Base-by-base conservation (phyloP, 2,888 invertebrate species). In the Nasonovia ribisnigri region DNA sequence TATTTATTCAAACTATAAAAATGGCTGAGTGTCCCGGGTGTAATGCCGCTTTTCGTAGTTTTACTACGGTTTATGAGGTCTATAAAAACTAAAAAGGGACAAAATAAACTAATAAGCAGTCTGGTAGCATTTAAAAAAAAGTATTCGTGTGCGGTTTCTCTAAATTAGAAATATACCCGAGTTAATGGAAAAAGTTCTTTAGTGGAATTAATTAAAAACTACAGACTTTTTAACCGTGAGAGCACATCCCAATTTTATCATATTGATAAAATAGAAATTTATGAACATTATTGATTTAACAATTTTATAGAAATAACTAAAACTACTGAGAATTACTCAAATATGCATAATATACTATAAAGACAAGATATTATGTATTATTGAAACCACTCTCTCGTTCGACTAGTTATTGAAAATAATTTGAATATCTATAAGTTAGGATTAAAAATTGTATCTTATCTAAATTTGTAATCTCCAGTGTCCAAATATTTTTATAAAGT, bases 21-120 rank as follows among this genome's bases (percentile, higher is more conserved):
- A 86, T 86, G 54, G 42, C 43, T 20, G 43, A 86, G 20, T 29
- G 57, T 87, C 92, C 87, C 87, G 60, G 13, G 60, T 87, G 86
- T 87, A 92, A 86, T 36, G 87, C 57, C 60, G 36, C 87, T 87
- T 57, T 86, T 87, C 48, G 92, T 87, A 87, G 87, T 87, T 92
- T 87, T 48, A 36, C 92, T 92, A 24, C 36, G 87, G 43, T 92
- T 92, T 92, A 92, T 92, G 87, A 92, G 92, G 57, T 60, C 60
- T 92, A 87, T 92, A 92, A 92, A 92, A 92, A 92, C 29, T 92
- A 92, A 92, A 92, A 92, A 92, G 36, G 36, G 48, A 57, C 46
- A 36, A 92, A 92, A 92, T 87, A 92, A 92, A 92, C 92, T 87
- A 92, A 92, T 87, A 92, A 92, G 92, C 60, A 87, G 92, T 87